phyloP scores from a whole-genome alignment of 2,888 invertebrate genomes.

The Clistopyga incitator region DNA sequence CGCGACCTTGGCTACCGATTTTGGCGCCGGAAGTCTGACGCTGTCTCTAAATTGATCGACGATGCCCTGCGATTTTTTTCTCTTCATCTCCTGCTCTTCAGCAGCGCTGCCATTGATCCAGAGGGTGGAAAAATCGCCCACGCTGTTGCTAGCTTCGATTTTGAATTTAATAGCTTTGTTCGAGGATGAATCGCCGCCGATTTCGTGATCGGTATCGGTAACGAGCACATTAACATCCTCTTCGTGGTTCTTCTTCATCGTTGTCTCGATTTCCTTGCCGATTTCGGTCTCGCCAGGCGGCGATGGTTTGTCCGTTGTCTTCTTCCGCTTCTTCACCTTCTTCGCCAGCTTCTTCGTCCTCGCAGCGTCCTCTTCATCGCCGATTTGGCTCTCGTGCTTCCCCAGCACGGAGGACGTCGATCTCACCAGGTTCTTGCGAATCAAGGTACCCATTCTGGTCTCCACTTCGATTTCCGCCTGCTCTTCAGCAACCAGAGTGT shows the following conservation, averaged over 20 bases:
- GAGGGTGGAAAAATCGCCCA: constrained; percentile 79
- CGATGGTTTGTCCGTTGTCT: constrained; percentile 70
- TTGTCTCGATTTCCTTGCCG: constrained; percentile 41
- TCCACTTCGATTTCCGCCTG: constrained; percentile 81
- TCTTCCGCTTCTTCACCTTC: constrained; percentile 75
- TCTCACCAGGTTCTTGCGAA: constrained; percentile 67
- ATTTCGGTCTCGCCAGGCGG: constrained; percentile 55
- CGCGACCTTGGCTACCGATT: constrained; percentile 8
- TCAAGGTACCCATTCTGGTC: constrained; percentile 75
- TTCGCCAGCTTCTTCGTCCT: constrained; percentile 67
- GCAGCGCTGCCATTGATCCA: constrained; percentile 71
- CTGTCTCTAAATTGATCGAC: constrained; percentile 80
- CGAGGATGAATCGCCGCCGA: neutral
- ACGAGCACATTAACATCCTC: neutral
- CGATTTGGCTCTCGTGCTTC: constrained; percentile 66
- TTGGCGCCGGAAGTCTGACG: constrained; percentile 78
- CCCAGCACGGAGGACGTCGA: constrained; percentile 19
- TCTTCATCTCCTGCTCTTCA: constrained; percentile 51
- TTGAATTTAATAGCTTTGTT: constrained; percentile 72
- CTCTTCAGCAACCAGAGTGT: constrained; percentile 81
- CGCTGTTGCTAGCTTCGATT: constrained; percentile 81
- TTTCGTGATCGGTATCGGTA: neutral
- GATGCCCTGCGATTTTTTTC: constrained; percentile 23
- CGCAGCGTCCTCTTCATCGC: constrained; percentile 48
- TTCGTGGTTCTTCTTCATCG: constrained; percentile 3